Evolutionary conservation across 1,140 invertebrate genomes (phyloP).

Genomic region (Aporrectodea caliginosa): DNA sequence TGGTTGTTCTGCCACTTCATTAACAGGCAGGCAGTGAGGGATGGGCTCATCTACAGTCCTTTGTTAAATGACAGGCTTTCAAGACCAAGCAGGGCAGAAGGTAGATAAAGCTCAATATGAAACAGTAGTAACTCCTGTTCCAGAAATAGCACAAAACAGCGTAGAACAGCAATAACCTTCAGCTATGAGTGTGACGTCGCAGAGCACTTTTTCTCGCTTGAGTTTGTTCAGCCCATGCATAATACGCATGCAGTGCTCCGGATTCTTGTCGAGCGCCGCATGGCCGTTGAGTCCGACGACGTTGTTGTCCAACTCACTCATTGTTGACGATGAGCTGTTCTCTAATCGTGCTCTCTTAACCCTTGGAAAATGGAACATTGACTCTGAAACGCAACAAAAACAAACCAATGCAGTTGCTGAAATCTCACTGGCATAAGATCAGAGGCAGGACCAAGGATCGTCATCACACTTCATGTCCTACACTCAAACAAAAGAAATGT

Average conservation of each 20-base stretch:
- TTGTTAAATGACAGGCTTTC: not conserved
- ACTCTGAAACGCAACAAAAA: conserved; percentile 2
- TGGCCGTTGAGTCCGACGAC: not conserved
- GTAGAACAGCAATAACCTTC: no score
- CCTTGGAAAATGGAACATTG: not conserved
- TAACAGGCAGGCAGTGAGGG: not conserved
- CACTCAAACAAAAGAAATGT: no score
- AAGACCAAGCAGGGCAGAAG: not conserved
- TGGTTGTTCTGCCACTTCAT: not conserved
- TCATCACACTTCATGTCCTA: no score
- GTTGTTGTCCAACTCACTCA: not conserved
- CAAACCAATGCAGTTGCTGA: no score
- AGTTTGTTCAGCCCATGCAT: conserved; percentile 53
- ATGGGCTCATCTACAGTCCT: not conserved
- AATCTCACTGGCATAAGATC: no score
- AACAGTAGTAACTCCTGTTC: not conserved
- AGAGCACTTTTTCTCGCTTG: conserved; percentile 52
- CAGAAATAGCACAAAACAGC: conserved; percentile 23
- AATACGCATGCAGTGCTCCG: conserved; percentile 55
- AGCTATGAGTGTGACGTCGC: conserved; percentile 55
- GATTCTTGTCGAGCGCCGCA: conserved; percentile 42
- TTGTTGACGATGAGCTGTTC: not conserved
- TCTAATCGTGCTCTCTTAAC: not conserved
- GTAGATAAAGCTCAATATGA: not conserved
- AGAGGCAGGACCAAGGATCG: no score